phyloP scores from a whole-genome alignment of 2,797 vertebrate species.

The Argentina silus region DNA sequence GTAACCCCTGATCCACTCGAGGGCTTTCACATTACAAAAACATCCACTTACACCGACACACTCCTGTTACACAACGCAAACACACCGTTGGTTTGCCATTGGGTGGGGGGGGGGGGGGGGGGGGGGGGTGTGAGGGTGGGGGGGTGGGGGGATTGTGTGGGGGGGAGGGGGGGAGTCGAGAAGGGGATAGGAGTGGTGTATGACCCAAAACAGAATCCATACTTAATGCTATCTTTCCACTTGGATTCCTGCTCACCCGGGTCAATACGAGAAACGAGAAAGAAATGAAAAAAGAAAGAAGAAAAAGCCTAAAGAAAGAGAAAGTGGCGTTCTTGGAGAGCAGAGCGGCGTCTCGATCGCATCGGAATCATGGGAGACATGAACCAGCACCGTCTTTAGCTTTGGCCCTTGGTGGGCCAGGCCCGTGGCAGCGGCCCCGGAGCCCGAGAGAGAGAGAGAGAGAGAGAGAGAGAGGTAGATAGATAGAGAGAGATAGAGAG shows the following conservation, averaged over 20 bases:
- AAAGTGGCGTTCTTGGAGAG: neutral
- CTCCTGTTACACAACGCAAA: conserved; percentile 60
- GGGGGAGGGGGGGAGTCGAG: conserved; percentile 60
- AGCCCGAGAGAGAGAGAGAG: too few species aligned
- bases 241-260: neutral
- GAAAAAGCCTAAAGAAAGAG: neutral
- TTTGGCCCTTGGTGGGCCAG: too few species aligned
- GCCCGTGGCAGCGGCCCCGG: too few species aligned
- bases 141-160: conserved; percentile 21
- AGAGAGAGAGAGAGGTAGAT: too few species aligned
- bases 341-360: neutral
- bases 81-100: conserved; percentile 30
- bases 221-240: conserved; percentile 1
- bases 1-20: conserved; percentile 63
- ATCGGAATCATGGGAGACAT: too few species aligned
- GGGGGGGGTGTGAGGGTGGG: conserved; percentile 20
- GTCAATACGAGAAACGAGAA: neutral
- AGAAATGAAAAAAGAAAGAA: neutral
- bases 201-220: neutral
- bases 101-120: conserved; percentile 41
- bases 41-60: conserved; percentile 73
- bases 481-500: too few species aligned
- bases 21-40: conserved; percentile 73
- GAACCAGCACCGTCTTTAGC: too few species aligned
- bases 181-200: neutral